A percentile compares a stretch with the other conserved stretches of the same genome.
These are phyloP conservation scores for Percopsis transmontana DNA, from an alignment of 2,113 vertebrate genomes.

Conservation along the genomic window DNA sequence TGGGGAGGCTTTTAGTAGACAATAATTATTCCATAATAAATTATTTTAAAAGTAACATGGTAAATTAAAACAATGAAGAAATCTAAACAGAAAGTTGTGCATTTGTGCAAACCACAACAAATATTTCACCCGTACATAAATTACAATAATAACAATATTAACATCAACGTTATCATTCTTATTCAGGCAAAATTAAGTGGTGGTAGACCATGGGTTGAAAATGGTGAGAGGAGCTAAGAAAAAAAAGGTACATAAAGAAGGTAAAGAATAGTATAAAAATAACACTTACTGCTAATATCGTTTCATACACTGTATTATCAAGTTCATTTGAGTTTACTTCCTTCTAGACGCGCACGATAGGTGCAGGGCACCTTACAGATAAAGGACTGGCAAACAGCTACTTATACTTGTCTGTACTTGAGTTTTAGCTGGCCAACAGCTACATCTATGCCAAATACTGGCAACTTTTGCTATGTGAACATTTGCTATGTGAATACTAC, in stretches of 20 bases:
- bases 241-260: background rate
- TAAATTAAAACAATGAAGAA: constrained; percentile 43
- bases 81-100: constrained; percentile 32
- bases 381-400: background rate
- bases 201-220: constrained; percentile 22
- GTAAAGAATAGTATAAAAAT: constrained; percentile 39
- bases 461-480: too few species aligned
- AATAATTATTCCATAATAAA: constrained; percentile 45
- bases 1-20: background rate
- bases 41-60: constrained; percentile 48
- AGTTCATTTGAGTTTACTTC: background rate
- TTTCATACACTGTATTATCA: background rate
- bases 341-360: background rate
- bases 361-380: background rate
- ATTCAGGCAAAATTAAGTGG: constrained; percentile 1
- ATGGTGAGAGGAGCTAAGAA: background rate
- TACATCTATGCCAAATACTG: too few species aligned
- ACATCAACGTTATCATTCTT: constrained; percentile 39
- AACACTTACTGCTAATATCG: constrained; percentile 10
- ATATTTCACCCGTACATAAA: constrained; percentile 49
- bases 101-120: constrained; percentile 52
- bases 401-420: background rate
- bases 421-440: constrained; percentile 18
- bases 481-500: too few species aligned
- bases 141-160: constrained; percentile 48